Percentiles rank a stretch among this genome's conserved stretches.
Conservation (phyloP, 2,113 vertebrate genomes). For the Pseudopipra pipra region DNA sequence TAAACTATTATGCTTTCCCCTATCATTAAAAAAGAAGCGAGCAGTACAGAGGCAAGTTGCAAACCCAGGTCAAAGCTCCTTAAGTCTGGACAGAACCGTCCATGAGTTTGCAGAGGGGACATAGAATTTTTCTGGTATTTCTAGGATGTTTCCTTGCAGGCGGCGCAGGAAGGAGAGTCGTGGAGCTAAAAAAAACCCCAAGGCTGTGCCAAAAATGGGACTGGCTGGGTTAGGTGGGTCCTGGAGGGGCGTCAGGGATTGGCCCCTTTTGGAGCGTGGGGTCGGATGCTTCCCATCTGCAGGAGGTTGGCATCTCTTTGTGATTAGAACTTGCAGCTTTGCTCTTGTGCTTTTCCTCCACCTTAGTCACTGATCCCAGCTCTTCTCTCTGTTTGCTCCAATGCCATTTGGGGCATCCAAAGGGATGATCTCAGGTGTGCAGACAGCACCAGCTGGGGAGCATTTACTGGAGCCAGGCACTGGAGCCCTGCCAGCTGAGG, state of each 20-base stretch:
- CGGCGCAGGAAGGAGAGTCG: background rate
- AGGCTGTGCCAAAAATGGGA: background rate
- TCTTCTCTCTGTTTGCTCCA: background rate
- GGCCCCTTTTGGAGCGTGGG: background rate
- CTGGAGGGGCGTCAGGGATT: background rate
- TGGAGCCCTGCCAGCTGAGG: background rate
- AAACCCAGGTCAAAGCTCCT: slow-evolving; percentile 58
- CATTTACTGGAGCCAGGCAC: background rate
- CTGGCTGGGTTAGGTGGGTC: background rate
- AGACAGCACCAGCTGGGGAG: background rate
- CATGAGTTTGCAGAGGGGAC: slow-evolving; percentile 17
- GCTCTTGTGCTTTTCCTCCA: slow-evolving; percentile 67
- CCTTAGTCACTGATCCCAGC: background rate
- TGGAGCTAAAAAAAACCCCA: background rate
- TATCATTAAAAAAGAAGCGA: slow-evolving; percentile 74
- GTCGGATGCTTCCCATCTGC: background rate
- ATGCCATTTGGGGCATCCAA: background rate
- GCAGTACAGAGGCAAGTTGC: slow-evolving; percentile 72
- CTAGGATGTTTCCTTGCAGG: background rate
- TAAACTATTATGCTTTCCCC: slow-evolving; percentile 79
- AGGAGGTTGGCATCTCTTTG: slow-evolving; percentile 41
- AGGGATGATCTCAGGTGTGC: background rate
- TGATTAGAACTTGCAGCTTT: background rate
- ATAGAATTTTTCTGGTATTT: background rate
- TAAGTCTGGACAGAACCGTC: slow-evolving; percentile 14